Evolutionary conservation across 2,888 invertebrate genomes (phyloP).

Genomic region (Lissonota sp.): DNA sequence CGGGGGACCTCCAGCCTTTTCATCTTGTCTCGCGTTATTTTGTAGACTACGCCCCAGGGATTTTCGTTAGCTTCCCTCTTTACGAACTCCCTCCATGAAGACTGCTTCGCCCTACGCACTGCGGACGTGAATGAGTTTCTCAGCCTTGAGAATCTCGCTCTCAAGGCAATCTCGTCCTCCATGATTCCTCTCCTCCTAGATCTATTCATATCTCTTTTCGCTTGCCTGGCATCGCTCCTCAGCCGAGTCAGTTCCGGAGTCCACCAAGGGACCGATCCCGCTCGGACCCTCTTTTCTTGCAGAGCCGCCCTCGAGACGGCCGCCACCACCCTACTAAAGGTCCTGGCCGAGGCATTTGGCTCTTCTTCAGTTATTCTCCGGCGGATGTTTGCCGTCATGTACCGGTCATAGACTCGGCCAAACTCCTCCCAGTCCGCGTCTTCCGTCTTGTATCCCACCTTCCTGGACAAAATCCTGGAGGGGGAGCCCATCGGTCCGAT

Average conservation of each 20-base stretch:
- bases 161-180: neutral
- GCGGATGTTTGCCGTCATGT: neutral
- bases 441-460: neutral
- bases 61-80: constrained; percentile 12
- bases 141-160: neutral
- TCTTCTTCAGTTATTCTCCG: neutral
- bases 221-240: neutral
- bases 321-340: neutral
- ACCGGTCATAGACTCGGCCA: neutral
- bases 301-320: too few species aligned
- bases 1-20: neutral
- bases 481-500: neutral
- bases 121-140: constrained; percentile 17
- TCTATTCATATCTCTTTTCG: neutral
- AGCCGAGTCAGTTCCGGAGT: neutral
- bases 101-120: constrained; percentile 13
- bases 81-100: constrained; percentile 30
- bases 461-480: too few species aligned
- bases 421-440: neutral
- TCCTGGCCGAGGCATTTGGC: neutral
- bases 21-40: constrained; percentile 19
- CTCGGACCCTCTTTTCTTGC: neutral
- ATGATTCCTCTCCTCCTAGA: neutral
- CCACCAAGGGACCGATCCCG: too few species aligned
- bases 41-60: constrained; percentile 38